Evolutionary conservation across 1,140 invertebrate genomes (phyloP).

Genomic region (Cotesia typhae): DNA sequence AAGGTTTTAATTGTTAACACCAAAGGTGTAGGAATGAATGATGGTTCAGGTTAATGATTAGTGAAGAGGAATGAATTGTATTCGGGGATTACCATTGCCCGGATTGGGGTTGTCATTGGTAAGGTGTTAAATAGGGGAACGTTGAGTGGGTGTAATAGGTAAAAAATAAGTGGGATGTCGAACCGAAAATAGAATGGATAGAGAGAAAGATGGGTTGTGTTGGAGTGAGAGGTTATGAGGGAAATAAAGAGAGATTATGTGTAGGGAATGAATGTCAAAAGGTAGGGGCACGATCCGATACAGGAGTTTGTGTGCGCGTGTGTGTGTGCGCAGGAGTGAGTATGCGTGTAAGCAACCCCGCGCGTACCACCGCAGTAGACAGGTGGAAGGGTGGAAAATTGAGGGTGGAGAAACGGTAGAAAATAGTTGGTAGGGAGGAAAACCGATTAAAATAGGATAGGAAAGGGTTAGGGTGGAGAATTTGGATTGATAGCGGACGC

Average conservation of each 20-base stretch:
- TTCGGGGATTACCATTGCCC: no score
- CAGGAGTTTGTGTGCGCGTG: conserved; percentile 26
- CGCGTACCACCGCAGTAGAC: conserved; percentile 40
- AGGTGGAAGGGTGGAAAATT: conserved; percentile 40
- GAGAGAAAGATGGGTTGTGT: conserved; percentile 42
- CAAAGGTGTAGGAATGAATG: no score
- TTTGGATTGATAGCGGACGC: conserved; percentile 41
- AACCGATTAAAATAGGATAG: conserved; percentile 27
- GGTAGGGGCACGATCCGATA: conserved; percentile 2
- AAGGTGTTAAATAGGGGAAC: no score
- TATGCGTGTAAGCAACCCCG: conserved; percentile 34
- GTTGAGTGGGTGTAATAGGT: background rate
- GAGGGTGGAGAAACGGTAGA: conserved; percentile 26
- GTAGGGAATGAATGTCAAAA: background rate
- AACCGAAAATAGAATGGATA: conserved; percentile 42
- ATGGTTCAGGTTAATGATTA: no score
- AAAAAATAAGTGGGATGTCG: conserved; percentile 46
- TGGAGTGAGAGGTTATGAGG: conserved; percentile 32
- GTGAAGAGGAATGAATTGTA: no score
- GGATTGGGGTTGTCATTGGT: background rate
- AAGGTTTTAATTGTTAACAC: conserved; percentile 6
- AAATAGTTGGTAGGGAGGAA: conserved; percentile 42
- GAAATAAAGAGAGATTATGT: background rate
- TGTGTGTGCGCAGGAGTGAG: conserved; percentile 11
- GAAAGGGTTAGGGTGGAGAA: conserved; percentile 34